Percentiles rank a stretch among this genome's conserved stretches.
phyloP scores from a whole-genome alignment of 2,888 invertebrate genomes.

The Diloba caeruleocephala region DNA sequence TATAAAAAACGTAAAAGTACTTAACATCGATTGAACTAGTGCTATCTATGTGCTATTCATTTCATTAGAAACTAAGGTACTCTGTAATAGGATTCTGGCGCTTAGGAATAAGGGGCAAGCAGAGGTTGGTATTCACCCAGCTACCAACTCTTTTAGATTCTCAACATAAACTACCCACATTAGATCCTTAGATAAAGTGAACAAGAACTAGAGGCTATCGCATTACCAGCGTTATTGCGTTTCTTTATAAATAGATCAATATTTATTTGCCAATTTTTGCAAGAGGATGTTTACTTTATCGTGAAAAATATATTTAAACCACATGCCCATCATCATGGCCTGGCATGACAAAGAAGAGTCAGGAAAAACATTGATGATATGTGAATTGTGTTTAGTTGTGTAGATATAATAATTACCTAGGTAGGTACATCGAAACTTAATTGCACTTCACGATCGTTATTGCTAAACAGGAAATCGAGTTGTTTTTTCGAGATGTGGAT shows the following conservation, averaged over 20 bases:
- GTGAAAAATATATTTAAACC: conserved; percentile 35
- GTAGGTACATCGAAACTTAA: conserved; percentile 40
- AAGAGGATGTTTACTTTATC: conserved; percentile 51
- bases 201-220: conserved; percentile 50
- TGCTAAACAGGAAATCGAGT: conserved; percentile 46
- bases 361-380: conserved; percentile 12
- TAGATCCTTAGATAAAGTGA: conserved; percentile 40
- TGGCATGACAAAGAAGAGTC: no score
- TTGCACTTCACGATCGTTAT: conserved; percentile 40
- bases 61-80: no score
- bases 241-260: conserved; percentile 52
- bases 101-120: no score
- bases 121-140: no score
- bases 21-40: not conserved
- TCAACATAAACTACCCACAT: conserved; percentile 49
- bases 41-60: no score
- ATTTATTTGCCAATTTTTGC: conserved; percentile 46
- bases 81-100: not conserved
- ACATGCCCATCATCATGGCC: conserved; percentile 18
- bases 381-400: conserved; percentile 32
- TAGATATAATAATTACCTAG: conserved; percentile 47
- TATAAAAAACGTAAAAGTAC: no score
- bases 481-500: conserved; percentile 32
- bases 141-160: conserved; percentile 19
- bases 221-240: conserved; percentile 30